phyloP scores from a whole-genome alignment of 37 sponge, comb jelly and placozoan species.

The Ephydatia muelleri region DNA sequence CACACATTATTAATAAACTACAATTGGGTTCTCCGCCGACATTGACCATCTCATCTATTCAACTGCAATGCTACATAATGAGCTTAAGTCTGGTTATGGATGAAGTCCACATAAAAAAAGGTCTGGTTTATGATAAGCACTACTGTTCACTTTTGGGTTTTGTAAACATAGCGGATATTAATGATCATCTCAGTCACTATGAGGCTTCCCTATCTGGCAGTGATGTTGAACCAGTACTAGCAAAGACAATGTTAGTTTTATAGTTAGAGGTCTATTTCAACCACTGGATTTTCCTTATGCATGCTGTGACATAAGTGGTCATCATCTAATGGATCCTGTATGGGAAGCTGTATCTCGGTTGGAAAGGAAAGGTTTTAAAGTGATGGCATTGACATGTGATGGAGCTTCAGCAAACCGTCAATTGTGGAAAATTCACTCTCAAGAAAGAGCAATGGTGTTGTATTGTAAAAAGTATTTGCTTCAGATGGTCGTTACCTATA shows the following conservation, averaged over 20 bases:
- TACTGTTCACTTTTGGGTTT: slow-evolving; percentile 20
- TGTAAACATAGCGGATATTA: slow-evolving; percentile 31
- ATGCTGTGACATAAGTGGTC: slow-evolving; percentile 10
- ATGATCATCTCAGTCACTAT: not conserved
- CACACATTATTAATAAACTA: not conserved
- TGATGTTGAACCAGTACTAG: not conserved
- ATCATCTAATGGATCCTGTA: slow-evolving; percentile 17
- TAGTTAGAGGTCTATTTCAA: slow-evolving; percentile 18
- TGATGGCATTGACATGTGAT: too few species aligned
- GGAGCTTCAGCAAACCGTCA: too few species aligned
- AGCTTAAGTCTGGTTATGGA: slow-evolving; percentile 14
- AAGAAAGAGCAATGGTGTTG: too few species aligned
- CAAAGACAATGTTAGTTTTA: slow-evolving; percentile 23
- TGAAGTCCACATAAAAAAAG: slow-evolving; percentile 47
- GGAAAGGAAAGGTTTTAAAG: slow-evolving; percentile 12
- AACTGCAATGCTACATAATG: not conserved
- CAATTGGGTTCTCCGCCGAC: slow-evolving; percentile 4
- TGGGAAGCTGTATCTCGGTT: slow-evolving; percentile 22
- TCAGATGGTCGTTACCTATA: too few species aligned
- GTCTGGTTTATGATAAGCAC: slow-evolving; percentile 51
- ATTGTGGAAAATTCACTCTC: too few species aligned
- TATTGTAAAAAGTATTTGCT: too few species aligned
- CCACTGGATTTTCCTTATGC: slow-evolving; percentile 24
- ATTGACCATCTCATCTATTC: not conserved
- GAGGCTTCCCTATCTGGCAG: not conserved